Percentiles rank a stretch among this genome's conserved stretches.
phyloP scores from a whole-genome alignment of 1,140 invertebrate genomes.

The Scaptomyza montana region DNA sequence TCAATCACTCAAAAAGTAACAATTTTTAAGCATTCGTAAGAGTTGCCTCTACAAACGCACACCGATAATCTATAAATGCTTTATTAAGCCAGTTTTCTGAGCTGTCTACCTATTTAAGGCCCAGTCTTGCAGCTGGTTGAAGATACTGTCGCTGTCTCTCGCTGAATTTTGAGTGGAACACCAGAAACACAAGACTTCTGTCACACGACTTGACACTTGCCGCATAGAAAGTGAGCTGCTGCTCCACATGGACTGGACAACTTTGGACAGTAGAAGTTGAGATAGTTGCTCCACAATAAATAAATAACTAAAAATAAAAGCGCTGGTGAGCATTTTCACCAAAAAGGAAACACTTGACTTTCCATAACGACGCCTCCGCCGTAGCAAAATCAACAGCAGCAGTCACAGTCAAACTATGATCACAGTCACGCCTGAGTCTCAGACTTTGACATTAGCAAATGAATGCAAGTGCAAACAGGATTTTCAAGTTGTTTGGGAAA shows the following conservation, averaged over 20 bases:
- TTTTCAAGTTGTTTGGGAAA: slow-evolving; percentile 69
- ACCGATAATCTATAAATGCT: neutral
- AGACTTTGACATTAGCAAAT: slow-evolving; percentile 44
- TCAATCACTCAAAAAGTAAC: neutral
- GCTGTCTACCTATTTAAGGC: slow-evolving; percentile 10
- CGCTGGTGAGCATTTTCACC: slow-evolving; percentile 32
- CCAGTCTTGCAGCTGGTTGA: neutral
- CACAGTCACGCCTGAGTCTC: neutral
- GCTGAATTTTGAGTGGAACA: slow-evolving; percentile 4
- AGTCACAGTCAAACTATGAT: neutral
- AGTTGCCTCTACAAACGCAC: no score
- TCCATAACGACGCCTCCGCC: slow-evolving; percentile 33
- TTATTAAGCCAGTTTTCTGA: neutral
- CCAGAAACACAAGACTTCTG: slow-evolving; percentile 3
- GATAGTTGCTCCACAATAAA: slow-evolving; percentile 29
- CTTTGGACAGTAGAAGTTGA: slow-evolving; percentile 16
- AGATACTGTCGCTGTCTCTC: neutral
- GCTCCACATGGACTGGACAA: slow-evolving; percentile 28
- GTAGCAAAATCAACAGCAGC: neutral
- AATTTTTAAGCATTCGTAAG: neutral
- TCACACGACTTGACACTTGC: neutral
- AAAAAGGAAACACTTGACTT: slow-evolving; percentile 42
- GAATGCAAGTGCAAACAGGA: slow-evolving; percentile 62
- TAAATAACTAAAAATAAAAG: slow-evolving; percentile 1
- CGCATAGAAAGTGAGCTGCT: slow-evolving; percentile 46